Base-by-base conservation (phyloP, 1,140 invertebrate species). In the Drosophila teissieri region DNA sequence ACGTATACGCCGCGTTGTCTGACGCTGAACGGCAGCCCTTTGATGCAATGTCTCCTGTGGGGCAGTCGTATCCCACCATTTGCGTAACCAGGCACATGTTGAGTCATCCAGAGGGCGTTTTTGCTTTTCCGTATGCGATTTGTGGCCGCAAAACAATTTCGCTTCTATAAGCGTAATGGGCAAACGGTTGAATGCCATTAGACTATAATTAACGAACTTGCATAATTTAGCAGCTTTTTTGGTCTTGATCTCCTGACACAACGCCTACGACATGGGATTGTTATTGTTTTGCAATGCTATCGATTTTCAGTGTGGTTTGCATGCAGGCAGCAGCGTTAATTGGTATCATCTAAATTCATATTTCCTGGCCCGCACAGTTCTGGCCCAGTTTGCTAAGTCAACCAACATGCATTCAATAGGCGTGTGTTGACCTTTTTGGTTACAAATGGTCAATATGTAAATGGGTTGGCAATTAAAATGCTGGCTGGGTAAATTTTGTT, bases 61-160 rank as follows among this genome's bases (percentile, higher is more conserved):
- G 56, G 75, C 79, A 69, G 75, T 72, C 49, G 58, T 48, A 42
- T 64, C 45, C 63, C 73, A 58, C 83, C 76, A 79, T 88, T 86
- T 88, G 83, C 79, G 84, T 79, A 86, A 88, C 83, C 67, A 60
- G 58, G 79, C 79, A 86, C 79, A 88, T 77, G 82, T 82, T 82
- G 82, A 82, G 83, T 88, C 83, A 85, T 78, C 49, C 54, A 61
- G 42, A 56, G 37, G 31, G 37, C 24, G 44, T 46, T 56, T 73
- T 27, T 53, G 27, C 49, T 19, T 36, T n/a, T 37, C 37, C 24
- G 44, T 52, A 42, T 24, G 60, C 46, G 57, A 53, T 45, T 63
- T 44, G 69, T 45, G 48, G 39, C 74, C 54, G 39, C 72, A 80
- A 75, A 80, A 80, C 70, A 80, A 74, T 73, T 74, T 77, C 49